Conservation (phyloP, 2,797 vertebrate species). For the Paguma larvata region DNA sequence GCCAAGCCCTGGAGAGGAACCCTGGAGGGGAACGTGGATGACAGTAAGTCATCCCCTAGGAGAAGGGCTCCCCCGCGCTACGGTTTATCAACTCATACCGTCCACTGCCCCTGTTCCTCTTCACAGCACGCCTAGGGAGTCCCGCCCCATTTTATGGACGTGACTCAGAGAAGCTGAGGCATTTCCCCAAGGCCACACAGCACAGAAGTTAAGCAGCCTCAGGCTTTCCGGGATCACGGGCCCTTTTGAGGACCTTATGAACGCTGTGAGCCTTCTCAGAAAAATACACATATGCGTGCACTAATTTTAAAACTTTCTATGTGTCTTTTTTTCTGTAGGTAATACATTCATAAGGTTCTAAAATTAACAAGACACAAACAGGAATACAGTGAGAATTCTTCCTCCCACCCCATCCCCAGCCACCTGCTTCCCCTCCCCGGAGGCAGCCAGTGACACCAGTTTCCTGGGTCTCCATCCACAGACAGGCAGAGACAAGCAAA, state of each 20-base stretch:
- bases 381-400: constrained; percentile 57
- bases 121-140: rapidly evolving
- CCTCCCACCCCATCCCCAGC: constrained; percentile 69
- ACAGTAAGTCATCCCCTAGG: rapidly evolving
- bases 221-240: neutral
- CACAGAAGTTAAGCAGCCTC: no score
- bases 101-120: rapidly evolving
- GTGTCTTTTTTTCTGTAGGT: constrained; percentile 58
- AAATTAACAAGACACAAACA: constrained; percentile 75
- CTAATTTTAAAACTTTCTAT: constrained; percentile 49
- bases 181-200: neutral
- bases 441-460: constrained; percentile 50
- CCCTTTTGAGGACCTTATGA: neutral
- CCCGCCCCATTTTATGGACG: neutral
- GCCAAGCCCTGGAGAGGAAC: neutral
- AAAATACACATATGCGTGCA: constrained; percentile 16
- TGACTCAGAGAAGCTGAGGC: constrained; percentile 8
- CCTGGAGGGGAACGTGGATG: neutral
- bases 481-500: constrained; percentile 48
- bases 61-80: neutral
- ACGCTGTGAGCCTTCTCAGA: neutral
- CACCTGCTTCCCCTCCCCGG: constrained; percentile 70
- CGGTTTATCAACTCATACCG: neutral
- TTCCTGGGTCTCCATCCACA: constrained; percentile 76
- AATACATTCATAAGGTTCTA: constrained; percentile 70